Evolutionary conservation across 2,888 invertebrate genomes (phyloP), one percentile per base, ranked within the genome.

Genomic region (Arctia plantaginis): DNA sequence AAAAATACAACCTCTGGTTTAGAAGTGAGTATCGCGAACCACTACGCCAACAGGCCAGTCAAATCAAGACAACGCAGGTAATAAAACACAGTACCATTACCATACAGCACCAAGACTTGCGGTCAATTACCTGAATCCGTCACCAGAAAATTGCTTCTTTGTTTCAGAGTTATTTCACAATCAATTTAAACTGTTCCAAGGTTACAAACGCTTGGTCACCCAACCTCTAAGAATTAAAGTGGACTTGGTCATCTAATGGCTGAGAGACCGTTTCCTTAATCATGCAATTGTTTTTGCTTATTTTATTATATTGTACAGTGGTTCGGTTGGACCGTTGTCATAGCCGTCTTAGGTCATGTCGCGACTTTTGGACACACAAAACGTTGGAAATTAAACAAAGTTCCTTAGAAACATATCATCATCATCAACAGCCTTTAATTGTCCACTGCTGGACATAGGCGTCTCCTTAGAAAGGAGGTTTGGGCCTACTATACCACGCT

Each of bases 131-230:
- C 27, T n/a, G 51, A 33, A 47, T 73, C 66, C n/a, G 66, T 71
- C 70, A 77, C 71, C 79, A 80, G 75, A 80, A 84, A 82, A 86
- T 85, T 81, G 27, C 66, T 55, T 72, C 77, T 77, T 84, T 85
- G 81, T 85, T 77, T 86, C 71, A 66, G 15, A 66, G 65, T 71
- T 67, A 69, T 66, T 73, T 69, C 35, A 73, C 77, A 79, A 76
- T 78, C 71, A 66, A 70, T 44, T 35, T 47, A 20, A 47, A 67
- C 47, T 47, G 64, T 69, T 67, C 74, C 86, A 86, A 86, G 87
- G 87, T 77, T 74, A 65, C 73, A 80, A 72, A 83, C 86, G 88
- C 85, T 86, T 88, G 88, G 82, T 75, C 79, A 78, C 74, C 80
- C 87, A 87, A 86, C 81, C 87, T 84, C 79, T 41, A 55, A 67